These are phyloP conservation scores for Pheosia tremula DNA, from an alignment of 2,888 invertebrate species.

Conservation along the genomic window DNA sequence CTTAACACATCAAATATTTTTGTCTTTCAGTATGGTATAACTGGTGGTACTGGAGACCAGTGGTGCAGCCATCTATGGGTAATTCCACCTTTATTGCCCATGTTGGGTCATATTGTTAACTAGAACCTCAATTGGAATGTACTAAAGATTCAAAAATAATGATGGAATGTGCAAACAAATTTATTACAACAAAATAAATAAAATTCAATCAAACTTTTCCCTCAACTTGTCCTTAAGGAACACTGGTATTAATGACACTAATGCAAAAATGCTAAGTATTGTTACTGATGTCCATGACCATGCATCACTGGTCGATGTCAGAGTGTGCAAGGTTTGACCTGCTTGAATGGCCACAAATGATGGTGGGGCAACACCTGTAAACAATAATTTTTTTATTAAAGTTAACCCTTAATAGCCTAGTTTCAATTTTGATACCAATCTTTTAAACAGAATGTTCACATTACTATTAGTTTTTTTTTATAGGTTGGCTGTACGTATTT, in stretches of 20 bases:
- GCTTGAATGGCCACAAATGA: constrained; percentile 99
- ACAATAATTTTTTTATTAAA: no score
- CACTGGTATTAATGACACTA: constrained; percentile 94
- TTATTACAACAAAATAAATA: constrained; percentile 58
- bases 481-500: no score
- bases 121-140: constrained; percentile 9
- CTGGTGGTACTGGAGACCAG: constrained; percentile 93
- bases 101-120: constrained; percentile 88
- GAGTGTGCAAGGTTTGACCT: constrained; percentile 96
- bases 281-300: constrained; percentile 95
- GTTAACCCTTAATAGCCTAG: no score
- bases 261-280: constrained; percentile 90
- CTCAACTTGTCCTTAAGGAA: constrained; percentile 91
- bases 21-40: constrained; percentile 90
- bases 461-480: no score
- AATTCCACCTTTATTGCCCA: constrained; percentile 87
- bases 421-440: no score
- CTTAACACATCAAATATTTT: constrained; percentile 16
- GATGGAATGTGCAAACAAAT: constrained; percentile 71
- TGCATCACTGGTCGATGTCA: constrained; percentile 94
- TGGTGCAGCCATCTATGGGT: constrained; percentile 84
- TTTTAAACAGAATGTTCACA: no score
- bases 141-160: constrained; percentile 32
- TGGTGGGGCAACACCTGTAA: constrained; percentile 96
- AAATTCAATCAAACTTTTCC: constrained; percentile 89